These are phyloP conservation scores for Calliphora vomitoria DNA, from an alignment of 2,888 invertebrate genomes.

Conservation along the genomic window DNA sequence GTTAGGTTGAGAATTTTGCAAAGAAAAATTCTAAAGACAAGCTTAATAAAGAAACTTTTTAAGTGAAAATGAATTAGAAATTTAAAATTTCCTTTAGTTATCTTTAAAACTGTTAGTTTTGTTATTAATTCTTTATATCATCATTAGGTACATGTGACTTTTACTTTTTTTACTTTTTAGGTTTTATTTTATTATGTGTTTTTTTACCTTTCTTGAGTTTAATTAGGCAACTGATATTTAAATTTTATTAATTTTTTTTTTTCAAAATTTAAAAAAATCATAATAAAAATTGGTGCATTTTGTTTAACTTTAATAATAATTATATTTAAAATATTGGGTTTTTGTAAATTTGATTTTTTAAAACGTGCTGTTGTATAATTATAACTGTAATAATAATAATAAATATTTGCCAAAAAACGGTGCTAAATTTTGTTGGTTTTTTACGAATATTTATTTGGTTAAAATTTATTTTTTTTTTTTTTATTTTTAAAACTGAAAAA, in stretches of 20 bases:
- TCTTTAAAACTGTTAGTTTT: not conserved
- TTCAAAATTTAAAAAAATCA: not conserved
- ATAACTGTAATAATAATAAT: not conserved
- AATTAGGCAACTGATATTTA: conserved; percentile 31
- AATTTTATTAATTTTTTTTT: not conserved
- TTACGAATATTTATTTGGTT: conserved; percentile 8
- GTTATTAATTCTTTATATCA: conserved; percentile 4
- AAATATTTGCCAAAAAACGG: conserved; percentile 60
- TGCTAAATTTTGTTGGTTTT: conserved; percentile 46
- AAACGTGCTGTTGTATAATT: conserved; percentile 41
- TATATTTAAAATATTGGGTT: conserved; percentile 25
- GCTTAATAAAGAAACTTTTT: not conserved
- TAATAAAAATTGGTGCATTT: conserved; percentile 58
- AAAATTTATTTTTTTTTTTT: not conserved
- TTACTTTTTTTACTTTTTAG: not conserved
- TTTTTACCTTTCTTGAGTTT: not conserved
- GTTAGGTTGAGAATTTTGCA: not conserved
- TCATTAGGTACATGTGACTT: conserved; percentile 63
- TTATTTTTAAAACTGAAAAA: conserved; percentile 46
- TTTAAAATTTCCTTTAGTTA: not conserved
- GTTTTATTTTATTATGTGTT: conserved; percentile 14
- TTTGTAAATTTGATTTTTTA: conserved; percentile 8
- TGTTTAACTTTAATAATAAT: not conserved
- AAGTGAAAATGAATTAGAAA: no score
- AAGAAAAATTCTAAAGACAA: not conserved